These are phyloP conservation scores for Ophioderma brevispina DNA, from an alignment of 35 echinoderm and acorn worm genomes.

Conservation along the genomic window DNA sequence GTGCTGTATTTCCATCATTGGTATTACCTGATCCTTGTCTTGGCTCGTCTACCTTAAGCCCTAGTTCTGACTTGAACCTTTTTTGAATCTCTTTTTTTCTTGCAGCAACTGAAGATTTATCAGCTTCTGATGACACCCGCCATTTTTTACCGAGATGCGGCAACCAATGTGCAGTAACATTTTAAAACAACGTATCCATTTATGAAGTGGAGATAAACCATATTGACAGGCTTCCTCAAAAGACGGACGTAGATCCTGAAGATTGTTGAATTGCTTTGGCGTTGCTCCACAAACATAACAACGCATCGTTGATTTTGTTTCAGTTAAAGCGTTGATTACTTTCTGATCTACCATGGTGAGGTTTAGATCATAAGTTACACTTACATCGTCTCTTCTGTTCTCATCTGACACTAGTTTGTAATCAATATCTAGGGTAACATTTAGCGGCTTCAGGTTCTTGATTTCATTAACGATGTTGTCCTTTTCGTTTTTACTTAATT, in stretches of 20 bases:
- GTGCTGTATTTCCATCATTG: slow-evolving; percentile 51
- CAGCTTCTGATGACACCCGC: not conserved
- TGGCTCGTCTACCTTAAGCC: slow-evolving; percentile 50
- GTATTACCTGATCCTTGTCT: slow-evolving; percentile 41
- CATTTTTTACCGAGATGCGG: slow-evolving; percentile 27
- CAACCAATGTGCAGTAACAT: slow-evolving; percentile 45
- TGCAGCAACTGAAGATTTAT: not conserved
- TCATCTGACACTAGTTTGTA: not conserved
- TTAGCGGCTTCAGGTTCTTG: not conserved
- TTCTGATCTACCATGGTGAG: slow-evolving; percentile 30
- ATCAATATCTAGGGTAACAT: slow-evolving; percentile 8
- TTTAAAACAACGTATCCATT: slow-evolving; percentile 34
- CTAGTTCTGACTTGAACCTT: slow-evolving; percentile 43
- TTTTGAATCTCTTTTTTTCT: slow-evolving; percentile 34
- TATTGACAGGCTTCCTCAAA: not conserved
- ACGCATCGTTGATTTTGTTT: slow-evolving; percentile 34
- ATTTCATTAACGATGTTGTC: not conserved
- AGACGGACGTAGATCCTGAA: not conserved
- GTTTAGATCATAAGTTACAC: slow-evolving; percentile 27
- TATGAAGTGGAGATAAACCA: slow-evolving; percentile 13
- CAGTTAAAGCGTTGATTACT: slow-evolving; percentile 25
- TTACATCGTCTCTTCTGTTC: slow-evolving; percentile 1
- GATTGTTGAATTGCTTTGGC: slow-evolving; percentile 18
- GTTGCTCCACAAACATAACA: slow-evolving; percentile 42
- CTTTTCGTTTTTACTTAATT: not conserved